Evolutionary conservation across 2,113 vertebrate species (phyloP).

Genomic region (Noctilio leporinus): DNA sequence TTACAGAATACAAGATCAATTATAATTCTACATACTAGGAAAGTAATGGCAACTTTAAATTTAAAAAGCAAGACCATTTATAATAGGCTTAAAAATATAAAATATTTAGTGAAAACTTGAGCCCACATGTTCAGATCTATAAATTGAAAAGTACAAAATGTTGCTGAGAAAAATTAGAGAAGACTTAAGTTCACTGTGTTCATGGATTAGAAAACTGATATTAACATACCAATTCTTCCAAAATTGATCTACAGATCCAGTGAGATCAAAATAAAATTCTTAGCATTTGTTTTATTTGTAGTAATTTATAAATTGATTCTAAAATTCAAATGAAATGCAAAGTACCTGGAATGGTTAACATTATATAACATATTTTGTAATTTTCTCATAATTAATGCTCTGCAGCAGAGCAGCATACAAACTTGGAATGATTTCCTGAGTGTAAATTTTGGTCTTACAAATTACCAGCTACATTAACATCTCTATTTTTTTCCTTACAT

Average conservation of each 20-base stretch:
- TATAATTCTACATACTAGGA: background rate
- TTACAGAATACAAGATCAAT: background rate
- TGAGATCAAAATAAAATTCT: background rate
- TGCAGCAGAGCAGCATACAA: background rate
- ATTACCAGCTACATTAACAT: background rate
- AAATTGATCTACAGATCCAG: background rate
- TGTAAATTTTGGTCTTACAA: background rate
- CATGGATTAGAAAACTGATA: background rate
- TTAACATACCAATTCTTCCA: background rate
- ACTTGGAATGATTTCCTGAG: background rate
- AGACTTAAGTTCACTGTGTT: background rate
- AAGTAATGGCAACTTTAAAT: background rate
- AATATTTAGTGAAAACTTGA: background rate
- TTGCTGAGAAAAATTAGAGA: background rate
- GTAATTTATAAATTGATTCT: background rate
- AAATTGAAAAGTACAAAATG: background rate
- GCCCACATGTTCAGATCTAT: background rate
- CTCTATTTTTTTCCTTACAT: background rate
- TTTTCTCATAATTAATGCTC: background rate
- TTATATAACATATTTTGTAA: background rate
- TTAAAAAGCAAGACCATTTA: background rate
- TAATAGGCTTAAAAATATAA: background rate
- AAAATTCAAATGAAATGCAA: background rate
- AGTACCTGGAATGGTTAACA: background rate
- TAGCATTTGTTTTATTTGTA: background rate